Percentiles rank a stretch among this genome's conserved stretches.
These are phyloP conservation scores for Rhadina sibilatrix DNA, from an alignment of 2,113 vertebrate species.

Conservation along the genomic window DNA sequence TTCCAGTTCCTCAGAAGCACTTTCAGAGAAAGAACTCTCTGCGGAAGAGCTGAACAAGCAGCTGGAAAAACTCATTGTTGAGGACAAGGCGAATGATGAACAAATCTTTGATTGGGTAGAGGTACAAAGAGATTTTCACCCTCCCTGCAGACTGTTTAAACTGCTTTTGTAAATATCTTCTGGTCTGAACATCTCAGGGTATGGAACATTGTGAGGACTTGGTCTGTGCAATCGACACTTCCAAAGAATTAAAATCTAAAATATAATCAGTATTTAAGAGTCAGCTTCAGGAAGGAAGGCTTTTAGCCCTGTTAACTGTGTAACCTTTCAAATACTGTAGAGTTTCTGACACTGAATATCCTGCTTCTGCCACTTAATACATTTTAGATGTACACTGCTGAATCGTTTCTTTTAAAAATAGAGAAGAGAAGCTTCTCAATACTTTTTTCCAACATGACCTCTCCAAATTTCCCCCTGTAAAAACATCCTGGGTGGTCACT, in stretches of 20 bases:
- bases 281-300: background rate
- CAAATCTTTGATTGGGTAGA: conserved; percentile 99
- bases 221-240: background rate
- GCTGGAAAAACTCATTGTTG: conserved; percentile 90
- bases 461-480: background rate
- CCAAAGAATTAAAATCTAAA: background rate
- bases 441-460: background rate
- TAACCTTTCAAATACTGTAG: background rate
- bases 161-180: background rate
- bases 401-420: background rate
- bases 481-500: background rate
- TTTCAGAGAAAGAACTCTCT: conserved; percentile 81
- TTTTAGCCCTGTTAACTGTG: background rate
- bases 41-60: conserved; percentile 87
- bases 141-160: background rate
- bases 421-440: background rate
- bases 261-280: background rate
- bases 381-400: background rate
- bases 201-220: background rate
- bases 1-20: conserved; percentile 78
- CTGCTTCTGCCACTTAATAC: background rate
- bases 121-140: conserved; percentile 73
- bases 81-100: conserved; percentile 93
- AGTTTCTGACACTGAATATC: background rate
- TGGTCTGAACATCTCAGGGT: background rate